Percentiles rank a stretch among this genome's conserved stretches.
Evolutionary conservation across 2,113 vertebrate genomes (phyloP).

Genomic region (Oostethus manadensis): DNA sequence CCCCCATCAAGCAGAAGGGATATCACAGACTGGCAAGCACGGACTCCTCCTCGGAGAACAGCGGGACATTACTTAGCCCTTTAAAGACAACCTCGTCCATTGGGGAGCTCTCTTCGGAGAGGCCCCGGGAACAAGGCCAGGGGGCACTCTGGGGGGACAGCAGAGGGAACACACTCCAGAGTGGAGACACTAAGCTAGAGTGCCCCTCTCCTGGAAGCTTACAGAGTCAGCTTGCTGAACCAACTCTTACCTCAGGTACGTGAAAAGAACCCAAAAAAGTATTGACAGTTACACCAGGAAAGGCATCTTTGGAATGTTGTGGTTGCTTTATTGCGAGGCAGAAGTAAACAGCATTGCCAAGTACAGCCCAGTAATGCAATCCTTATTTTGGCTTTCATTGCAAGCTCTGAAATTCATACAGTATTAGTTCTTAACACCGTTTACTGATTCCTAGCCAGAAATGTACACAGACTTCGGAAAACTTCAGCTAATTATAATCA

Average conservation of each 20-base stretch:
- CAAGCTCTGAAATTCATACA: too few species aligned
- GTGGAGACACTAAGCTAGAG: conserved; percentile 54
- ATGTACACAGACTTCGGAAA: too few species aligned
- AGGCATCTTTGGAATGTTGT: too few species aligned
- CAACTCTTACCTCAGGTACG: conserved; percentile 69
- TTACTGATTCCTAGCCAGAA: too few species aligned
- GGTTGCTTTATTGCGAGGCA: too few species aligned
- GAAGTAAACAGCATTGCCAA: too few species aligned
- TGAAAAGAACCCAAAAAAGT: not conserved
- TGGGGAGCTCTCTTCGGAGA: conserved; percentile 51
- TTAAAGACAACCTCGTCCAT: conserved; percentile 44
- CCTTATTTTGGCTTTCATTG: too few species aligned
- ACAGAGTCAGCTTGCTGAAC: conserved; percentile 65
- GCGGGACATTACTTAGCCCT: conserved; percentile 39
- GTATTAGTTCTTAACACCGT: too few species aligned
- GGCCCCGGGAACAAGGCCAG: conserved; percentile 14
- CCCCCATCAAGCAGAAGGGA: conserved; percentile 27
- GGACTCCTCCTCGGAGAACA: conserved; percentile 56
- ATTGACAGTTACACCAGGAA: too few species aligned
- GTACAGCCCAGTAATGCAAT: too few species aligned
- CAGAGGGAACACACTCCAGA: not conserved
- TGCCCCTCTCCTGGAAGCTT: conserved; percentile 54
- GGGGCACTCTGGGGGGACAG: conserved; percentile 1
- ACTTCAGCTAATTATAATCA: too few species aligned
- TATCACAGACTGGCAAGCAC: conserved; percentile 65